These are phyloP conservation scores for Dichetophora obliterata DNA, from an alignment of 2,888 invertebrate species.

Conservation along the genomic window DNA sequence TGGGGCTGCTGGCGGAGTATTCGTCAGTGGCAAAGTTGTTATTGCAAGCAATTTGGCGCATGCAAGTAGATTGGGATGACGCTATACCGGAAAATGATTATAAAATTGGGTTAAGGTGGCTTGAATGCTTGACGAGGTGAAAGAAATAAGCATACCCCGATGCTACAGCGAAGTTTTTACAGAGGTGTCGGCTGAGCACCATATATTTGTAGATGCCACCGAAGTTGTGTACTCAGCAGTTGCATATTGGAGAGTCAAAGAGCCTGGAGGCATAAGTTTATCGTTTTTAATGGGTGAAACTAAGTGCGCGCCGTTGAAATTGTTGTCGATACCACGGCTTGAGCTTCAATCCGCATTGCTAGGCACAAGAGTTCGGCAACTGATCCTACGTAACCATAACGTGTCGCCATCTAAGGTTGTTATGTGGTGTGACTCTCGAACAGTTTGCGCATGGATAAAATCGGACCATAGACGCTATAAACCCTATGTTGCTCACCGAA, in stretches of 20 bases:
- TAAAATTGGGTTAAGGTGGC: conserved; percentile 30
- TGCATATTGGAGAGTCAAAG: conserved; percentile 29
- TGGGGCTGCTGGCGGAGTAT: conserved; percentile 48
- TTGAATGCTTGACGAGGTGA: background rate
- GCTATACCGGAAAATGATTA: conserved; percentile 23
- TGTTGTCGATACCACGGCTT: conserved; percentile 29
- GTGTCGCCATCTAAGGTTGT: background rate
- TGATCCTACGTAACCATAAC: conserved; percentile 22
- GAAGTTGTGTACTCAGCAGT: conserved; percentile 42
- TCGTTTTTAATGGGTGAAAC: conserved; percentile 20
- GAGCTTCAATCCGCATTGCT: conserved; percentile 40
- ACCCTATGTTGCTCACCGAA: conserved; percentile 50
- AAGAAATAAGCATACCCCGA: too few relatives aligned
- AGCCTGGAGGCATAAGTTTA: background rate
- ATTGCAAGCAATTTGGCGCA: conserved; percentile 31
- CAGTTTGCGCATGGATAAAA: conserved; percentile 42
- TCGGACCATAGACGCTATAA: conserved; percentile 44
- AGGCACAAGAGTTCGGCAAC: conserved; percentile 24
- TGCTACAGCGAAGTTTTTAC: too few relatives aligned
- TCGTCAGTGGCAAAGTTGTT: conserved; percentile 43
- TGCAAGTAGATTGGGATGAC: conserved; percentile 34
- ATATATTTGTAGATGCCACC: conserved; percentile 42
- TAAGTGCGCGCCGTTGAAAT: conserved; percentile 31
- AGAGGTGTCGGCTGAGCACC: background rate
- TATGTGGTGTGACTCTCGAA: conserved; percentile 45